phyloP scores from a whole-genome alignment of 1,140 invertebrate genomes.

The Oryzaephilus surinamensis region DNA sequence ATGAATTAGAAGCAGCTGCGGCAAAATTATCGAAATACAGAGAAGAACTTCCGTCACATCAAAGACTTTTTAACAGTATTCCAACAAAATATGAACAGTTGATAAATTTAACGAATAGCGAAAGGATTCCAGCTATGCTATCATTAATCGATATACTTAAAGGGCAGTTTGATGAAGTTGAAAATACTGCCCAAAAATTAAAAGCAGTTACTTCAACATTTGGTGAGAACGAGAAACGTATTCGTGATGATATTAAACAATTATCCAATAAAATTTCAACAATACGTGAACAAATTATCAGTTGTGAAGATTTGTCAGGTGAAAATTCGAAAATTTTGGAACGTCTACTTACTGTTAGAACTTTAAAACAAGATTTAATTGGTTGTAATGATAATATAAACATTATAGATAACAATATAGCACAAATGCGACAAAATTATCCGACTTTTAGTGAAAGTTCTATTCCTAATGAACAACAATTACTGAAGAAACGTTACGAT shows the following conservation, averaged over 20 bases:
- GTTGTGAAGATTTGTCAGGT: slow-evolving; percentile 84
- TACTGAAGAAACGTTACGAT: slow-evolving; percentile 66
- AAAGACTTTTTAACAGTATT: slow-evolving; percentile 64
- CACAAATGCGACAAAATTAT: slow-evolving; percentile 63
- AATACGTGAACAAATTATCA: slow-evolving; percentile 74
- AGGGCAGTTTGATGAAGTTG: slow-evolving; percentile 67
- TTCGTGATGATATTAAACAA: slow-evolving; percentile 60
- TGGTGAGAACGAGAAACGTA: slow-evolving; percentile 59
- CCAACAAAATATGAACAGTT: slow-evolving; percentile 71
- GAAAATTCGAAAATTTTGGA: slow-evolving; percentile 73
- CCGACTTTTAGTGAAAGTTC: slow-evolving; percentile 66
- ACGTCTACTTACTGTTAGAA: slow-evolving; percentile 61
- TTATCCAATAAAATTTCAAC: slow-evolving; percentile 57
- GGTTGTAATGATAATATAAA: slow-evolving; percentile 53
- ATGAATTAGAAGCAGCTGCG: slow-evolving; percentile 70
- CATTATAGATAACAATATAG: slow-evolving; percentile 55
- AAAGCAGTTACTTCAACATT: slow-evolving; percentile 57
- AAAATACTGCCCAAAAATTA: slow-evolving; percentile 63
- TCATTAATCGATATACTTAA: slow-evolving; percentile 58
- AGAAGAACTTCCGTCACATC: slow-evolving; percentile 71
- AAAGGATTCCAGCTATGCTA: slow-evolving; percentile 55
- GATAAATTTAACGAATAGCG: slow-evolving; percentile 62
- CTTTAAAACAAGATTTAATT: slow-evolving; percentile 57
- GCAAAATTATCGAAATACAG: slow-evolving; percentile 71
- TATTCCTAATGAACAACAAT: slow-evolving; percentile 68